phyloP scores from a whole-genome alignment of 1,140 invertebrate species.

The Orussus abietinus region DNA sequence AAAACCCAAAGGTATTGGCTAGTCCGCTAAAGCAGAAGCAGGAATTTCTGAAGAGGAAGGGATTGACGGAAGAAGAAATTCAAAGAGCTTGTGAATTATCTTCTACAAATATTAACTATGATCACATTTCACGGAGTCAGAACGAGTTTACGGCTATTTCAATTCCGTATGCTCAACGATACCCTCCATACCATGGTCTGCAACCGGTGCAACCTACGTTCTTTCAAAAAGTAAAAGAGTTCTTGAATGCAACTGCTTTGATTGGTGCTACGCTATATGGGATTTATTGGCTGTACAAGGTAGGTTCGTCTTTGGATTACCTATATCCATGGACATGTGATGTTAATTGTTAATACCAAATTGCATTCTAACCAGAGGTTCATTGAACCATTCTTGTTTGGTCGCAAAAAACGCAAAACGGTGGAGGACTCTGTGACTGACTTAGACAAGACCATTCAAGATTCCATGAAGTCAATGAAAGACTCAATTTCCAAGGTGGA shows the following conservation, averaged over 20 bases:
- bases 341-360: too few relatives aligned
- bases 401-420: conserved; percentile 58
- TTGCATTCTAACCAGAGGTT: too few relatives aligned
- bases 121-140: conserved; percentile 41
- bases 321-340: too few relatives aligned
- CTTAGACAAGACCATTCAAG: conserved; percentile 63
- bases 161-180: conserved; percentile 37
- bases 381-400: conserved; percentile 61
- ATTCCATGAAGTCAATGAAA: conserved; percentile 59
- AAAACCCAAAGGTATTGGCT: conserved; percentile 74
- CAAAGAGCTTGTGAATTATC: conserved; percentile 65
- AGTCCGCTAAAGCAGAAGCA: conserved; percentile 73
- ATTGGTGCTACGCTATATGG: conserved; percentile 68
- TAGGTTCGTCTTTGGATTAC: too few relatives aligned
- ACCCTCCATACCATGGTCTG: conserved; percentile 34
- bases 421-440: conserved; percentile 63
- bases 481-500: conserved; percentile 58
- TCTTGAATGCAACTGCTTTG: conserved; percentile 64
- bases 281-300: conserved; percentile 72
- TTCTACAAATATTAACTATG: conserved; percentile 44
- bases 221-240: conserved; percentile 61
- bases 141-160: conserved; percentile 37
- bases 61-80: conserved; percentile 76
- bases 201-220: conserved; percentile 46
- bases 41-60: conserved; percentile 76